Evolutionary conservation across 2,113 vertebrate species (phyloP).

Genomic region (Todiramphus saurophagus): DNA sequence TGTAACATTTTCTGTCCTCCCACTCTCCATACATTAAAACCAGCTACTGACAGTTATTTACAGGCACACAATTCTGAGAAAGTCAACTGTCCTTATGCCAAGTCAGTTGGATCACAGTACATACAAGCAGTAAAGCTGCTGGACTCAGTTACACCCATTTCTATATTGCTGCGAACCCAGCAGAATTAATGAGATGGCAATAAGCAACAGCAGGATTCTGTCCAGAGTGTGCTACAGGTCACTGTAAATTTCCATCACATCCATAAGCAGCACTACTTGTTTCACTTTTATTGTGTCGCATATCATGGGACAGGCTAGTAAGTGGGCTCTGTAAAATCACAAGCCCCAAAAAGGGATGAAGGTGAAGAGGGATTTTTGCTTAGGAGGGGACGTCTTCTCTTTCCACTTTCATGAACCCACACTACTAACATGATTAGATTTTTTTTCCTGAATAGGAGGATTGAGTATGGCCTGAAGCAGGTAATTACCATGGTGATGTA

Average conservation of each 20-base stretch:
- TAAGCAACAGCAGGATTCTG: background rate
- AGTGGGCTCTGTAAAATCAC: background rate
- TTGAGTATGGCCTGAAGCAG: background rate
- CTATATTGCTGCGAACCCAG: background rate
- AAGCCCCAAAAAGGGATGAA: background rate
- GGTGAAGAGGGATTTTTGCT: background rate
- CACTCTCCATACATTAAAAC: background rate
- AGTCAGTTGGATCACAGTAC: background rate
- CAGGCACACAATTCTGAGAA: background rate
- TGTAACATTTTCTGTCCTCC: background rate
- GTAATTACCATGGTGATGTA: constrained; percentile 24
- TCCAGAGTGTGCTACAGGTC: background rate
- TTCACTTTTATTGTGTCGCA: background rate
- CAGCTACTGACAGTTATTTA: background rate
- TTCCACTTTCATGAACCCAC: background rate
- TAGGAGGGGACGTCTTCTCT: background rate
- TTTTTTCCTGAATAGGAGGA: background rate
- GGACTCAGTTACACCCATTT: background rate
- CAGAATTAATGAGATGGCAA: background rate
- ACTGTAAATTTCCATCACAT: background rate
- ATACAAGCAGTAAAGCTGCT: background rate
- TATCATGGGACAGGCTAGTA: background rate
- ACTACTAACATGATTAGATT: background rate
- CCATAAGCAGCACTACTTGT: background rate
- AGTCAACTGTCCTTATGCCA: background rate